phyloP scores from a whole-genome alignment of 2,888 invertebrate genomes.

The Dicranocentrus wangi region DNA sequence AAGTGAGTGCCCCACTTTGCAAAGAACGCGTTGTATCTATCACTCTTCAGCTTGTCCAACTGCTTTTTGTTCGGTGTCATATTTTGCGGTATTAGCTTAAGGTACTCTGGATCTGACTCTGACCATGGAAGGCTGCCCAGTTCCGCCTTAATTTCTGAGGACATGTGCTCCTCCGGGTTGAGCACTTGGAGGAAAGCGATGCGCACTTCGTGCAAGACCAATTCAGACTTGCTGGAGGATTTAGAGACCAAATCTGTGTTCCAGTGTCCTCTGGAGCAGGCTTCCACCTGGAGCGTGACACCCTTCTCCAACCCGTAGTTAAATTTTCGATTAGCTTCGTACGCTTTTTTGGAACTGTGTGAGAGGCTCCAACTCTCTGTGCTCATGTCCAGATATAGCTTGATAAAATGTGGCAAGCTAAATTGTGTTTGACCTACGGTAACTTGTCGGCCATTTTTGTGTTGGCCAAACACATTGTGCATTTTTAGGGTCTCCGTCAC shows the following conservation, averaged over 20 bases:
- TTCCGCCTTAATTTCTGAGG: too few relatives aligned
- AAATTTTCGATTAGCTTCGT: neutral
- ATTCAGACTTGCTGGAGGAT: neutral
- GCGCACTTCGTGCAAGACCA: neutral
- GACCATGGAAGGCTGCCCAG: too few relatives aligned
- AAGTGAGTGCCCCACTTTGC: constrained; percentile 10
- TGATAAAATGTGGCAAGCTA: neutral
- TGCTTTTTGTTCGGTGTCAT: too few relatives aligned
- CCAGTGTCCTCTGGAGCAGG: neutral
- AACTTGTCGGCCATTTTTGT: neutral
- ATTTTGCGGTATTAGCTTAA: too few relatives aligned
- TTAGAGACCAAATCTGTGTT: neutral
- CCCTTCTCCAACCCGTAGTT: constrained; percentile 2
- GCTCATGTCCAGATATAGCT: neutral
- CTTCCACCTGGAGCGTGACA: neutral
- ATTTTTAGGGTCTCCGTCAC: neutral
- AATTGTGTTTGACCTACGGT: neutral
- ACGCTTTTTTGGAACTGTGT: neutral
- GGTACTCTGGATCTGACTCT: too few relatives aligned
- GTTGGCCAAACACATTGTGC: constrained; percentile 6
- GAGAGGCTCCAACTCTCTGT: constrained; percentile 2
- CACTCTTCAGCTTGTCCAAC: neutral
- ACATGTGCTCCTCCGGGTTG: neutral
- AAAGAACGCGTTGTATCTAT: neutral
- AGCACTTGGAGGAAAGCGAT: neutral